Evolutionary conservation across 2,797 vertebrate species (phyloP).

Genomic region (Poecilia wingei): DNA sequence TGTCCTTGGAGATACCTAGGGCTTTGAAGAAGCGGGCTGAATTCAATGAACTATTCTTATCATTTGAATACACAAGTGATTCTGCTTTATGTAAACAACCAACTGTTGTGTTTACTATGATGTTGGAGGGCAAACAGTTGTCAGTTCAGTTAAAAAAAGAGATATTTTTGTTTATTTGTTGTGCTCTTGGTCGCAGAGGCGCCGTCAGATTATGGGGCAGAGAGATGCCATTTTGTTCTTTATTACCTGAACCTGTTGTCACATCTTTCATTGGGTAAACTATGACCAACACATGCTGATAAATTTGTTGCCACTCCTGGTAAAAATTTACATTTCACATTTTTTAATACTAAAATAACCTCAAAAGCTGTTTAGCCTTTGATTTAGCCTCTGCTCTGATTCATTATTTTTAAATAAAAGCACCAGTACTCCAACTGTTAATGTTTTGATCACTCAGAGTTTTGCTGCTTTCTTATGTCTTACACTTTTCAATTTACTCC

Average conservation of each 20-base stretch:
- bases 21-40: conserved; percentile 39
- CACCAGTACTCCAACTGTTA: not conserved
- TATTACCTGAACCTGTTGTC: conserved; percentile 35
- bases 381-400: not conserved
- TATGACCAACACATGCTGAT: not conserved
- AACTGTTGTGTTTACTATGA: conserved; percentile 9
- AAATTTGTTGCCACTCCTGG: not conserved
- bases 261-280: conserved; percentile 31
- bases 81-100: conserved; percentile 37
- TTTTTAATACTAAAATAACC: not conserved
- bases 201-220: conserved; percentile 39
- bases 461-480: not conserved
- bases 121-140: not conserved
- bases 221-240: conserved; percentile 27
- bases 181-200: conserved; percentile 16
- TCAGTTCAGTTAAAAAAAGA: not conserved
- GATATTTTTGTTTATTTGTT: not conserved
- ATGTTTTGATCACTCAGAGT: not conserved
- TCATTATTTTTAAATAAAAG: not conserved
- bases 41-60: conserved; percentile 34
- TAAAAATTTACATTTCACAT: not conserved
- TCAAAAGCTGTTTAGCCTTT: not conserved
- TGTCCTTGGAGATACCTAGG: conserved; percentile 54
- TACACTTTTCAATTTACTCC: not conserved
- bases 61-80: conserved; percentile 29